Conservation (phyloP, 1,140 invertebrate species). For the Bathynomus jamesi region DNA sequence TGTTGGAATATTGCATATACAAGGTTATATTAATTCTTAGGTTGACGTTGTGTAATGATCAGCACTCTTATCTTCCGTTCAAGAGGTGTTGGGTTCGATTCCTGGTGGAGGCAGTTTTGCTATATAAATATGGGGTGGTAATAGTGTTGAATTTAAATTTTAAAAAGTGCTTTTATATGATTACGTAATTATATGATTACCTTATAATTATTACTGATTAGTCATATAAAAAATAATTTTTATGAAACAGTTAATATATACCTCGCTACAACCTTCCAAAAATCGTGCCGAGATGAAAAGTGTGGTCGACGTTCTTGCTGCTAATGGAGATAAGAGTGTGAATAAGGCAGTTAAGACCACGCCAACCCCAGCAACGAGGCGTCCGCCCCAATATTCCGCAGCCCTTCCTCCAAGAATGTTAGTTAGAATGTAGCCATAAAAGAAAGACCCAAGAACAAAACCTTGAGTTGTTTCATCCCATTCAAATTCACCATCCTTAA, state of each 20-base stretch:
- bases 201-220: too few relatives aligned
- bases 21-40: too few relatives aligned
- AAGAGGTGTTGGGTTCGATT: too few relatives aligned
- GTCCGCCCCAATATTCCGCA: conserved; percentile 66
- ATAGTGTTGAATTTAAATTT: too few relatives aligned
- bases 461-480: conserved; percentile 23
- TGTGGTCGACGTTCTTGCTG: conserved; percentile 47
- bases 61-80: too few relatives aligned
- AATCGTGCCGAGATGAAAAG: conserved; percentile 39
- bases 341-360: conserved; percentile 69
- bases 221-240: too few relatives aligned
- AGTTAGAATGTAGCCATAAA: conserved; percentile 22
- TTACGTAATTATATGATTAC: too few relatives aligned
- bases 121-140: too few relatives aligned
- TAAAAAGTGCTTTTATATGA: too few relatives aligned
- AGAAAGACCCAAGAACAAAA: conserved; percentile 23
- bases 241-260: background rate
- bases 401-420: conserved; percentile 71
- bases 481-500: conserved; percentile 22
- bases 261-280: conserved; percentile 31
- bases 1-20: too few relatives aligned
- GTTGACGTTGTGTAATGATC: too few relatives aligned
- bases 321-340: conserved; percentile 71
- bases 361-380: conserved; percentile 72
- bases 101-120: too few relatives aligned